Evolutionary conservation across 2,113 vertebrate species (phyloP), one percentile per base, ranked within the genome.

Genomic region (Talpa occidentalis): DNA sequence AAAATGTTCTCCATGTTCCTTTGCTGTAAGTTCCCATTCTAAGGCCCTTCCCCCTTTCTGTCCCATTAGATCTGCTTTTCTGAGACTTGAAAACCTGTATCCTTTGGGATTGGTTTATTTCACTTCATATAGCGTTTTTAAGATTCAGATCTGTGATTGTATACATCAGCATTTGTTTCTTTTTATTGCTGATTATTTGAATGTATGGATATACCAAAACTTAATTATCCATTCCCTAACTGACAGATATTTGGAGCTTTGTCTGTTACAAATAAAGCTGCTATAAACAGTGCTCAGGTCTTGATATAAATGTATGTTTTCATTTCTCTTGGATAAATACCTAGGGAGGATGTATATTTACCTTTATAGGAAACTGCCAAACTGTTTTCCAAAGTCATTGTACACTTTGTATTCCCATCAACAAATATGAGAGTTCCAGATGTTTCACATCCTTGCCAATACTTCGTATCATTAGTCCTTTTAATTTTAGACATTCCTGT

Each of bases 251-350:
- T 67, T 91, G 28, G 44, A 15, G 26, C 54, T 80, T 89, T 81
- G 35, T 73, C n/a, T 59, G 26, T 91, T 73, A 37, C 2, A 35
- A 74, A 88, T 81, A 80, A 83, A 81, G 17, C 2, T 60, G 19
- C 49, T 73, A 19, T 54, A 67, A 73, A 35, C 59, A 60, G n/a
- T 24, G 35, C 10, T 40, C 14, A 88, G 42, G 40, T 89, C 44
- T 82, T 82, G 1, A 22, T 64, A 2, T 64, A 10, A 24, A 74
- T 56, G 3, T 16, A 15, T 82, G 37, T 91, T 78, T 96, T 86
- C 88, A 79, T 56, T 94, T 86, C 62, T 87, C 64, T 91, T 81
- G 30, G 59, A 82, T 78, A 78, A 37, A 73, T 59, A 74, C 54
- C 49, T 69, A 37, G 24, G 4, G 22, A 76, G 12, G 6, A 2